Percentiles rank a stretch among this genome's conserved stretches.
phyloP scores from a whole-genome alignment of 2,888 invertebrate genomes.

The Platycnemis pennipes region DNA sequence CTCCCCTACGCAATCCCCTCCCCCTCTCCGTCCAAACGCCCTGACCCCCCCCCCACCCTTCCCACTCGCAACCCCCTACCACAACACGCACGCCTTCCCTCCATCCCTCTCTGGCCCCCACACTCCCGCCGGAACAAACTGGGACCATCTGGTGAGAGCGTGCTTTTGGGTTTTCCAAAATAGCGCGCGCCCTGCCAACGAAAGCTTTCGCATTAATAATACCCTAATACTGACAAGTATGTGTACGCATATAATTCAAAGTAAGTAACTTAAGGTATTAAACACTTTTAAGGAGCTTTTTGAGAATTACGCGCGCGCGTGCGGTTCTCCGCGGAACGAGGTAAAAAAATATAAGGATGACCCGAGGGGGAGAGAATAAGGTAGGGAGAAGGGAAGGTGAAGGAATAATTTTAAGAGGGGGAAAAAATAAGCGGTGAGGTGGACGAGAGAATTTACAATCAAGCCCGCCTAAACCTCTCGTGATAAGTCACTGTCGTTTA shows the following conservation, averaged over 20 bases:
- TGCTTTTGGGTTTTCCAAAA: slow-evolving; percentile 62
- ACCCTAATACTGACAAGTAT: slow-evolving; percentile 60
- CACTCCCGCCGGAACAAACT: slow-evolving; percentile 43
- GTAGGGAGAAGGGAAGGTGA: not conserved
- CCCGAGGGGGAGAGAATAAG: not conserved
- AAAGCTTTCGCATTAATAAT: slow-evolving; percentile 64
- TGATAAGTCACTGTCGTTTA: not conserved
- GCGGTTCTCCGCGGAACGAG: not conserved
- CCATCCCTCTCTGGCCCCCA: not conserved
- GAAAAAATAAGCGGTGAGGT: not conserved
- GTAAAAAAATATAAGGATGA: not conserved
- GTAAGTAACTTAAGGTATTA: slow-evolving; percentile 63
- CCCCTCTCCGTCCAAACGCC: not conserved
- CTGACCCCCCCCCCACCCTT: not conserved
- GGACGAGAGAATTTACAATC: slow-evolving; percentile 14
- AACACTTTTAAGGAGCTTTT: slow-evolving; percentile 57
- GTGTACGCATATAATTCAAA: slow-evolving; percentile 65
- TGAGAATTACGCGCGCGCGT: slow-evolving; percentile 46
- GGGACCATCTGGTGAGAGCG: slow-evolving; percentile 66
- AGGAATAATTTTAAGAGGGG: not conserved
- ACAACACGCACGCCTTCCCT: not conserved
- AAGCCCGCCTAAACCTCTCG: not conserved
- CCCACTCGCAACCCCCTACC: not conserved
- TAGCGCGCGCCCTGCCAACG: not conserved
- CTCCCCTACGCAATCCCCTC: not conserved